These are phyloP conservation scores for Lipotes vexillifer DNA, from an alignment of 2,113 vertebrate species.

Conservation along the genomic window DNA sequence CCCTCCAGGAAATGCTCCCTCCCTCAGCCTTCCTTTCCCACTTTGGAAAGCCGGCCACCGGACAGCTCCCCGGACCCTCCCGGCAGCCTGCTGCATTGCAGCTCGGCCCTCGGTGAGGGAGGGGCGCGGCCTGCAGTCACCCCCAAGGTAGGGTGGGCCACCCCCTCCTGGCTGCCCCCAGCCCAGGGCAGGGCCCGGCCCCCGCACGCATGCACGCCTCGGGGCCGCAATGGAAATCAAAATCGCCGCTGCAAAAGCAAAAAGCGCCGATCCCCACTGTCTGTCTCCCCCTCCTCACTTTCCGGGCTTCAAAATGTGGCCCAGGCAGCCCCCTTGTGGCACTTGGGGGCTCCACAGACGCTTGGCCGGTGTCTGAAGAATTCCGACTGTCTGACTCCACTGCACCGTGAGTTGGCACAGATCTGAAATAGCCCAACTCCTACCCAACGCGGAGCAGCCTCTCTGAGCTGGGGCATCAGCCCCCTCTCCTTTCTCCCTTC, in stretches of 20 bases:
- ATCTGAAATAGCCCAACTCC: conserved; percentile 37
- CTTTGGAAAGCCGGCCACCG: background rate
- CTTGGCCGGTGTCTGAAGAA: conserved; percentile 35
- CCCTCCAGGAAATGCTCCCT: background rate
- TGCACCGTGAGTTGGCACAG: conserved; percentile 70
- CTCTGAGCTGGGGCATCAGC: background rate
- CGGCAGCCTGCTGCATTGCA: background rate
- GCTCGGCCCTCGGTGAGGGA: background rate
- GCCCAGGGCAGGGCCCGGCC: background rate
- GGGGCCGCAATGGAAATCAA: background rate
- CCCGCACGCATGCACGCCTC: background rate
- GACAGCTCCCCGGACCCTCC: background rate
- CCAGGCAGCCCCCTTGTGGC: conserved; percentile 74
- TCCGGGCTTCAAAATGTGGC: conserved; percentile 15
- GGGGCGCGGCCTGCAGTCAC: background rate
- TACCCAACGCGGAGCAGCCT: background rate
- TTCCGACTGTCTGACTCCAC: conserved; percentile 35
- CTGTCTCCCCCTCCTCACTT: conserved; percentile 61
- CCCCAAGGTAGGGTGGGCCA: background rate
- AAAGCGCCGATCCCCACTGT: background rate
- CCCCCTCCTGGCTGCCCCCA: background rate
- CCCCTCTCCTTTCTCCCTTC: too few species aligned
- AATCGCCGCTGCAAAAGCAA: background rate
- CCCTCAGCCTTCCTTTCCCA: background rate
- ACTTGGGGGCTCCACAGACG: conserved; percentile 70